phyloP scores from a whole-genome alignment of 2,113 vertebrate genomes.

The Odobenus rosmarus region DNA sequence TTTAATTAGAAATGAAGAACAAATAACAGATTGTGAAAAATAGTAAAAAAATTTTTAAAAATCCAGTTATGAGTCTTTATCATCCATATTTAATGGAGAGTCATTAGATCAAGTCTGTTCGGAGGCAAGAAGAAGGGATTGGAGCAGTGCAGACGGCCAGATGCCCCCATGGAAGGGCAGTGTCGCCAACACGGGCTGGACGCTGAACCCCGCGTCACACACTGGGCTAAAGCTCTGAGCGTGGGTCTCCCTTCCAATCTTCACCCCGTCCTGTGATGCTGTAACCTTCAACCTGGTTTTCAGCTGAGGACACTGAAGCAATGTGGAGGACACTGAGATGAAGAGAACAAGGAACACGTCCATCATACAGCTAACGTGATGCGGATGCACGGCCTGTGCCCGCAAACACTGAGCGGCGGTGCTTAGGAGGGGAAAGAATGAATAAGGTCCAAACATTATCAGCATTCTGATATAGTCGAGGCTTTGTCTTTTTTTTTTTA shows the following conservation, averaged over 20 bases:
- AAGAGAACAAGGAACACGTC: accelerated
- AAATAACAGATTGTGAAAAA: not conserved
- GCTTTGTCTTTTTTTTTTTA: too few species aligned
- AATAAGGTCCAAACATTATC: accelerated
- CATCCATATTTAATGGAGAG: not conserved
- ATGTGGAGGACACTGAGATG: accelerated
- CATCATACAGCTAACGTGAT: accelerated
- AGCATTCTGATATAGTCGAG: accelerated
- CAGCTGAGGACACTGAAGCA: not conserved
- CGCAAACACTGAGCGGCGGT: accelerated
- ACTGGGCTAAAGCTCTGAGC: accelerated
- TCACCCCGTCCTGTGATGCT: not conserved
- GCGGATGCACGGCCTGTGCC: accelerated
- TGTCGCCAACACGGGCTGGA: accelerated
- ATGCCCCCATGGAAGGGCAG: accelerated
- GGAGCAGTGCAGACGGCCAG: accelerated
- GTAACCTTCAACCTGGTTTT: not conserved
- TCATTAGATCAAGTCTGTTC: not conserved
- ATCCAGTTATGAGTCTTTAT: not conserved
- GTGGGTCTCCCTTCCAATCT: not conserved
- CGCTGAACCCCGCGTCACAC: accelerated
- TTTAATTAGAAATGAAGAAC: not conserved
- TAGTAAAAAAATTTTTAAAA: not conserved
- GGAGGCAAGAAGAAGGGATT: not conserved
- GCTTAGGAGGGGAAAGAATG: accelerated